Evolutionary conservation across 2,888 invertebrate genomes (phyloP).

Genomic region (Trichogramma dendrolimi): DNA sequence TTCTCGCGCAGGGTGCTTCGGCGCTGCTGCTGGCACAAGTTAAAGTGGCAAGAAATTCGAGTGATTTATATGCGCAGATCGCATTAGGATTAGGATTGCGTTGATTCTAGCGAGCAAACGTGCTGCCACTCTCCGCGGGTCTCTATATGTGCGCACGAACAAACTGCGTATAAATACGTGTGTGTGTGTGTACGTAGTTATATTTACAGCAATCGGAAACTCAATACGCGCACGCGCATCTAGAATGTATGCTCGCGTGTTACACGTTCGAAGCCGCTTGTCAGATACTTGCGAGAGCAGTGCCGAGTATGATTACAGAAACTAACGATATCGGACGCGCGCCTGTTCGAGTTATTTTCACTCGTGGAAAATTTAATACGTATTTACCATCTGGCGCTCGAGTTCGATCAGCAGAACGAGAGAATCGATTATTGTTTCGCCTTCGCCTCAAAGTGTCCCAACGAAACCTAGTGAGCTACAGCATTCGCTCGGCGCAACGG

Average conservation of each 20-base stretch:
- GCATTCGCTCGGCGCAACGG: too few relatives aligned
- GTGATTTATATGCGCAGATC: constrained; percentile 23
- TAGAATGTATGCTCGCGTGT: not conserved
- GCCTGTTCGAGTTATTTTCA: too few relatives aligned
- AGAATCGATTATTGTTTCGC: too few relatives aligned
- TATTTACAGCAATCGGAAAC: constrained; percentile 27
- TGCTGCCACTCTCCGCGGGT: not conserved
- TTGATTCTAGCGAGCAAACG: not conserved
- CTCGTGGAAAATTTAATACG: too few relatives aligned
- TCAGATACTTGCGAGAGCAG: too few relatives aligned
- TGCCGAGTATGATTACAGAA: too few relatives aligned
- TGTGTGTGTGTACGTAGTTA: not conserved
- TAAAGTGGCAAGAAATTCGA: constrained; percentile 21
- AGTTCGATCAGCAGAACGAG: not conserved
- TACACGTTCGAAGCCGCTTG: too few relatives aligned
- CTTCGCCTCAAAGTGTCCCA: too few relatives aligned
- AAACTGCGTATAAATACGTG: too few relatives aligned
- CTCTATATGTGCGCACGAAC: too few relatives aligned
- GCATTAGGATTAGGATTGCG: constrained; percentile 28
- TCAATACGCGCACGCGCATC: constrained; percentile 4
- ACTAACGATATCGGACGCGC: too few relatives aligned
- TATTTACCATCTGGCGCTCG: not conserved
- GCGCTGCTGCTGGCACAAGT: not conserved
- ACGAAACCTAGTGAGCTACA: too few relatives aligned
- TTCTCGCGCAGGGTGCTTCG: not conserved